Evolutionary conservation across 2,888 invertebrate species (phyloP), one percentile per base, ranked within the genome.

Genomic region (Tinea pellionella): DNA sequence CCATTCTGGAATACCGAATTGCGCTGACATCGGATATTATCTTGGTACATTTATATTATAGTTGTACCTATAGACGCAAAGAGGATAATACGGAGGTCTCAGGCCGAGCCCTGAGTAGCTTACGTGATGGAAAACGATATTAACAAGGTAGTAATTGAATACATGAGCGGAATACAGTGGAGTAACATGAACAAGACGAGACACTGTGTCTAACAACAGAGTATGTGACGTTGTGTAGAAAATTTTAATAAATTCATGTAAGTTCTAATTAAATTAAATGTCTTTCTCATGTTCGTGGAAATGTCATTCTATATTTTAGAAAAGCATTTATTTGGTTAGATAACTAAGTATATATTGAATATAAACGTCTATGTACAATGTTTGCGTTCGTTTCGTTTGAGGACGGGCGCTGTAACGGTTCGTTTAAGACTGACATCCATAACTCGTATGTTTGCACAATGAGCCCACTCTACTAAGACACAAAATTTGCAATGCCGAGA

Each of bases 381-480:
- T 37, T 37, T 37, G 37, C 37, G 16, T 41, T 41, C 41, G 41
- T 47, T 47, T n/a, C 47, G 47, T 37, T 37, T 37, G 37, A 37
- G 47, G 15, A 53, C 55, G 32, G 58, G 56, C 41, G 53, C 29
- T 19, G 30, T 19, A 32, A 80, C 85, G 84, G 85, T 86, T 86
- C 86, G 86, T 86, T 86, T 82, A 85, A 84, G 84, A 82, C 81
- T 79, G 82, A 82, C 80, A 79, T 81, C 78, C 77, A 82, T 83
- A 81, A 82, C 78, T 74, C 73, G 75, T 70, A 71, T 81, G 79
- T 84, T 82, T 85, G 83, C 76, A 70, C 69, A 78, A 70, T 67
- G 68, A 70, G 67, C 70, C 75, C 69, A 57, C 47, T 47, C 60
- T 68, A 72, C 73, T 73, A 72, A 77, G 74, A 72, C 77, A 72